Percentiles rank a stretch among this genome's conserved stretches.
phyloP scores from a whole-genome alignment of 2,113 vertebrate genomes.

The Brachyistius frenatus region DNA sequence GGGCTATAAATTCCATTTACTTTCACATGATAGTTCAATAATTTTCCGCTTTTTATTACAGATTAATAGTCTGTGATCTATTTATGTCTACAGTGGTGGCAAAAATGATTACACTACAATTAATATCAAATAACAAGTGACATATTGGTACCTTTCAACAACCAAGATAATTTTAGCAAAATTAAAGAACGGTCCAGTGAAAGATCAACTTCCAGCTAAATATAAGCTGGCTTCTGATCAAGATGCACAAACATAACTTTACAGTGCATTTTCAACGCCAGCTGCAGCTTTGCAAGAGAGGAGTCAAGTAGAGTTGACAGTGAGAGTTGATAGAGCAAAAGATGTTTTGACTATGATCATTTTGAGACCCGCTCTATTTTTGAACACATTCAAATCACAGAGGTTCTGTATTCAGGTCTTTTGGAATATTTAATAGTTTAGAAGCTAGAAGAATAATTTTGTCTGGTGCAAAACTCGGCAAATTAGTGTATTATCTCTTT shows the following conservation, averaged over 20 bases:
- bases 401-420: slow-evolving; percentile 13
- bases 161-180: slow-evolving; percentile 17
- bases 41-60: not conserved
- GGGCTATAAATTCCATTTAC: not conserved
- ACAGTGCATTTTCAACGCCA: slow-evolving; percentile 55
- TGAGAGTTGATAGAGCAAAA: slow-evolving; percentile 49
- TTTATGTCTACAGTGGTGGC: slow-evolving; percentile 11
- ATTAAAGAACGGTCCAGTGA: slow-evolving; percentile 14
- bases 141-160: slow-evolving; percentile 7
- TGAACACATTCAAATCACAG: slow-evolving; percentile 37
- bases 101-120: not conserved
- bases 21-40: not conserved
- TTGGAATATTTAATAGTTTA: slow-evolving; percentile 36
- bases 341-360: slow-evolving; percentile 64
- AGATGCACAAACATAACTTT: slow-evolving; percentile 22
- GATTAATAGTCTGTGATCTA: not conserved
- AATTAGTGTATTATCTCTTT: slow-evolving; percentile 1
- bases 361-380: slow-evolving; percentile 55
- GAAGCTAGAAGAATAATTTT: slow-evolving; percentile 12
- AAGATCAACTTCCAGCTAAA: slow-evolving; percentile 24
- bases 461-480: slow-evolving; percentile 5
- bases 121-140: slow-evolving; percentile 6
- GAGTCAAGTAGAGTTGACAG: slow-evolving; percentile 60
- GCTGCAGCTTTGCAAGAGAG: slow-evolving; percentile 50
- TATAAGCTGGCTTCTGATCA: slow-evolving; percentile 36